A percentile compares a stretch with the other conserved stretches of the same genome.
Evolutionary conservation across 2,797 vertebrate species (phyloP).

Genomic region (Glyptemys insculpta): DNA sequence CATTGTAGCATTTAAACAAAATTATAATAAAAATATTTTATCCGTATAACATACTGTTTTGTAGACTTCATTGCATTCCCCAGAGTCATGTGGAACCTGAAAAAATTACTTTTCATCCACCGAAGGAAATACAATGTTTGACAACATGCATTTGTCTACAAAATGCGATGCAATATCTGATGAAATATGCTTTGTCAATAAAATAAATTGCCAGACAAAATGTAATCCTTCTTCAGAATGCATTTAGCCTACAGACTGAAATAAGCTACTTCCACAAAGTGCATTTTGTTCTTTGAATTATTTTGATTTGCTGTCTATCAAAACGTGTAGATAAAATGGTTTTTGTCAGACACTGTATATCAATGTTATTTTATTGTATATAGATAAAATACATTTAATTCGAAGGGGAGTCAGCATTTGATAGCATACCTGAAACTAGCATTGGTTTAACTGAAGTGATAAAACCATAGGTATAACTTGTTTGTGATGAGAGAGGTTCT

Average conservation of each 20-base stretch:
- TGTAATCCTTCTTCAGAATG: conserved; percentile 82
- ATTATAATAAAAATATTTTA: conserved; percentile 33
- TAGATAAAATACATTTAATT: conserved; percentile 73
- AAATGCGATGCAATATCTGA: conserved; percentile 81
- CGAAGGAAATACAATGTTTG: conserved; percentile 79
- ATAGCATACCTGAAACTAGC: conserved; percentile 13
- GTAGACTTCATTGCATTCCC: conserved; percentile 35
- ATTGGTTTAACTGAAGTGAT: conserved; percentile 24
- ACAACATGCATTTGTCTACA: conserved; percentile 84
- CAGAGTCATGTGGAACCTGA: conserved; percentile 59
- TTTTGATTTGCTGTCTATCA: conserved; percentile 81
- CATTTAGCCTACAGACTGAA: conserved; percentile 78
- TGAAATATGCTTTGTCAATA: conserved; percentile 85
- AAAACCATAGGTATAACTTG: fast-evolving
- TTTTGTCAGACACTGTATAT: conserved; percentile 62
- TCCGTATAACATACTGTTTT: conserved; percentile 34
- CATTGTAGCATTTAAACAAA: not conserved
- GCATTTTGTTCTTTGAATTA: conserved; percentile 78
- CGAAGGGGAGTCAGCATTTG: not conserved
- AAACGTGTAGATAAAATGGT: conserved; percentile 67
- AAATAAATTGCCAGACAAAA: conserved; percentile 85
- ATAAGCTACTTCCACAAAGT: conserved; percentile 78
- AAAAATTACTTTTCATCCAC: conserved; percentile 76
- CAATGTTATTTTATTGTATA: conserved; percentile 52
- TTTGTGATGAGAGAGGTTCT: not conserved